Evolutionary conservation across 2,888 invertebrate species (phyloP), one percentile per base, ranked within the genome.

Genomic region (Euzophera pinguis): DNA sequence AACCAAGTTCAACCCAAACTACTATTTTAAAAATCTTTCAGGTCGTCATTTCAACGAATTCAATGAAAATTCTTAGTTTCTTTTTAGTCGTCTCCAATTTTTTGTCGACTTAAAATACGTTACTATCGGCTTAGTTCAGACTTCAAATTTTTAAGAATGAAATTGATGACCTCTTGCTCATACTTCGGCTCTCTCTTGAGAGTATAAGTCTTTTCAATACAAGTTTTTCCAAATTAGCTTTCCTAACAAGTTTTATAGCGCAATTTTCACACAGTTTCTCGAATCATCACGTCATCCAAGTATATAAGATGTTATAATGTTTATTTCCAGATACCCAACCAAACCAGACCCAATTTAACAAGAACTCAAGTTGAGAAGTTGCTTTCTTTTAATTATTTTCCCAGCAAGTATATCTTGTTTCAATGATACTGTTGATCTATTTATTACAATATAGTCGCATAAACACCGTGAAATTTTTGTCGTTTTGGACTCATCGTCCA

Each of bases 361-460:
- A 45, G 45, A 32, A 16, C 13, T 13, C 9, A 38, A 1, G 3
- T 38, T 38, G 29, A 16, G 14, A 32, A 45, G 45, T 32, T 14
- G 45, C 32, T 45, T 45, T 45, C 45, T 45, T 45, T 32, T 34
- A 45, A 45, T 45, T 32, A 45, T 45, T 16, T 45, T 45, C 32
- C 16, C 14, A 32, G 45, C 32, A 6, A 6, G 14, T 16, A 32
- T 32, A 32, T 45, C 45, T 45, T 10, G 45, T 32, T 45, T 43
- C 2, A 10, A 9, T 43, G 29, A 29, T 12, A 13, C 13, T 29
- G 13, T 12, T 43, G 43, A 29, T 43, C 43, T 43, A 43, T 43
- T 17, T 43, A 43, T 43, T 17, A 41, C 41, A 17, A 17, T 17
- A 17, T 1, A 17, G 32, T 32, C 32, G 5, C 22, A 22, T n/a